Base-by-base conservation (phyloP, 2,888 invertebrate species). In the Apotomis turbidana region DNA sequence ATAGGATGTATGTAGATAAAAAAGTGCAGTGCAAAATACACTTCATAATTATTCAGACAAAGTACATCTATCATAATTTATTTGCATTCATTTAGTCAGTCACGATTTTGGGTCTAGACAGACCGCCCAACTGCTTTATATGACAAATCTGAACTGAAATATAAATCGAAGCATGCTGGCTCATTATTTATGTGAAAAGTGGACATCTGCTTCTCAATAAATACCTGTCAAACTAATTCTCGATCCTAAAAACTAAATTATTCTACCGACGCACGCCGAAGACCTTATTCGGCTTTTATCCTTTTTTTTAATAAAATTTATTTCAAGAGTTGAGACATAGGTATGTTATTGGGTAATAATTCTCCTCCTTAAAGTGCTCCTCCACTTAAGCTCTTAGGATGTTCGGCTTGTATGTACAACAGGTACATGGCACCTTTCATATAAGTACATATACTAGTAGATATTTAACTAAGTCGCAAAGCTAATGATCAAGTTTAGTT, bases 11-110 rank as follows among this genome's bases (percentile, higher is more conserved):
- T 55, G 55, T 55, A 55, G 9, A 27, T 36, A 10, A 55, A 8
- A 13, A 54, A 15, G 6, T 55, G 36, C 10, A 62, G 44, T 36
- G 46, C 51, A 62, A 51, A 49, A 51, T 62, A 51, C 5, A 62
- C 12, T 49, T 51, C 36, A 36, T 62, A 62, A 51, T 62, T 62
- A 51, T 63, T 87, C 86, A 80, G 83, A 80, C 81, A 79, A 85
- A 84, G 82, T 83, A 79, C 83, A 89, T 89, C 88, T 83, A 88
- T 89, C 89, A 88, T 86, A 84, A 86, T 74, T 83, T 86, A 88
- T 87, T 88, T 85, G 82, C 85, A 85, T 86, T 84, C 81, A 80
- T 81, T 78, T 76, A 73, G 80, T 79, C 78, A 80, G 87, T 88
- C 87, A 87, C 85, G 86, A 86, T 78, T 81, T 74, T 73, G 71